Percentiles rank a stretch among this genome's conserved stretches.
phyloP scores from a whole-genome alignment of 2,113 vertebrate species.

The Bos indicus region DNA sequence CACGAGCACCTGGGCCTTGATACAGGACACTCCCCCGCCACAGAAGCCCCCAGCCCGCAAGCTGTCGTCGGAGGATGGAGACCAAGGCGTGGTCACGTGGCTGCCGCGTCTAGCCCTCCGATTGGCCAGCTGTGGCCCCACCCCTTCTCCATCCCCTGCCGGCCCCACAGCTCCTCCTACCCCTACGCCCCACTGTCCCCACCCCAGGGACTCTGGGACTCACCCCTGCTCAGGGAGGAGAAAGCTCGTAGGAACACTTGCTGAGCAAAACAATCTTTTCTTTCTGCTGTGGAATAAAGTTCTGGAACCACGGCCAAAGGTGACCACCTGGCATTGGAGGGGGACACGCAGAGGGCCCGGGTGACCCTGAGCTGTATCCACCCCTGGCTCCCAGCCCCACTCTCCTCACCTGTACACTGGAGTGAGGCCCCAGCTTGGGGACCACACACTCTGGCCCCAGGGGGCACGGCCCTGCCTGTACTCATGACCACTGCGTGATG shows the following conservation, averaged over 20 bases:
- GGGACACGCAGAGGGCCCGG: fast-evolving
- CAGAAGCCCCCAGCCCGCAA: too few species aligned
- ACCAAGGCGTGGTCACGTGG: fast-evolving
- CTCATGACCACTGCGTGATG: fast-evolving
- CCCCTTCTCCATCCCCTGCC: background rate
- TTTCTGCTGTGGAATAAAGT: background rate
- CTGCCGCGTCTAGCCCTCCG: fast-evolving
- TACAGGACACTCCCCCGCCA: background rate
- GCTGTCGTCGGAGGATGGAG: fast-evolving
- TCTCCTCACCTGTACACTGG: background rate
- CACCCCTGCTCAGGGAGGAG: background rate
- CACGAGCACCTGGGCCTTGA: fast-evolving
- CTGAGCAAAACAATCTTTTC: constrained; percentile 39
- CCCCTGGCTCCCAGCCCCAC: background rate
- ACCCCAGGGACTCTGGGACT: background rate
- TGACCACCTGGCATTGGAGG: background rate
- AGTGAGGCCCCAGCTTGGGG: background rate
- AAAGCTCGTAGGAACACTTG: background rate
- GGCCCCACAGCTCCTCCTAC: background rate
- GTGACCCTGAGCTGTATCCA: fast-evolving
- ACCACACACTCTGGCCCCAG: background rate
- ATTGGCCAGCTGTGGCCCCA: fast-evolving
- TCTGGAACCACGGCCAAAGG: background rate
- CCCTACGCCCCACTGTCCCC: background rate
- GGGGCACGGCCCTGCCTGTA: fast-evolving